Percentiles rank a stretch among this genome's conserved stretches.
phyloP scores from a whole-genome alignment of 2,797 vertebrate species.

The Phyllotis vaccarum region DNA sequence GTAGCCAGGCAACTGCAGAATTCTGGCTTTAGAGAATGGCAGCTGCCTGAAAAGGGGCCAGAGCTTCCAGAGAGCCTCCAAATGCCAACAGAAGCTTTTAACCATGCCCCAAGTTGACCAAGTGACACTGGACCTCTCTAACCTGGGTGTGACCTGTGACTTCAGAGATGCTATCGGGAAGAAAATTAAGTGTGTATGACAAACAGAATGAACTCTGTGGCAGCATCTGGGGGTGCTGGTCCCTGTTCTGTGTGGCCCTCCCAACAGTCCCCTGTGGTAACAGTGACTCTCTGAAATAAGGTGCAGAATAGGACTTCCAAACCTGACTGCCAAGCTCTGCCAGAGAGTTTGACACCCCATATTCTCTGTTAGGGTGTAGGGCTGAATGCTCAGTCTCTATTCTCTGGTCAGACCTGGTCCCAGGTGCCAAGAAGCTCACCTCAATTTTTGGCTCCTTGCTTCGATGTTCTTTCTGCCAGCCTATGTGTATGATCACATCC shows the following conservation, averaged over 20 bases:
- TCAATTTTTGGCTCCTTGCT: background rate
- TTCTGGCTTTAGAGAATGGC: background rate
- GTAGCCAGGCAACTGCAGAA: background rate
- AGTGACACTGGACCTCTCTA: background rate
- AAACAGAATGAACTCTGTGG: background rate
- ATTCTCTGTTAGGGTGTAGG: no score
- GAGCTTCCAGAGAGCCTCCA: fast-evolving
- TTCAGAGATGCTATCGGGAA: background rate
- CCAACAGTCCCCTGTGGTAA: background rate
- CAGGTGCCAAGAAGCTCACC: background rate
- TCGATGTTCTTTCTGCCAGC: background rate
- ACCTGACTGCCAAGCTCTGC: background rate
- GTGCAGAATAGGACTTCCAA: background rate
- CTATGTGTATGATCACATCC: background rate
- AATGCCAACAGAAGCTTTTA: background rate
- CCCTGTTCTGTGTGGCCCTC: fast-evolving
- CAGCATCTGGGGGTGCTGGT: background rate
- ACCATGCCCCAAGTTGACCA: background rate
- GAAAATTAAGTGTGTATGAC: background rate
- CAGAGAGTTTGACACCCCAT: background rate
- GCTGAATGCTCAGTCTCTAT: background rate
- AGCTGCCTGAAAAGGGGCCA: background rate
- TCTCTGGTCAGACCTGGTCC: background rate
- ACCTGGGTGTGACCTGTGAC: fast-evolving
- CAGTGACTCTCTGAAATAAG: fast-evolving